A percentile compares a stretch with the other conserved stretches of the same genome.
Conservation (phyloP, 2,888 invertebrate genomes). For the Apodemia duryi region DNA sequence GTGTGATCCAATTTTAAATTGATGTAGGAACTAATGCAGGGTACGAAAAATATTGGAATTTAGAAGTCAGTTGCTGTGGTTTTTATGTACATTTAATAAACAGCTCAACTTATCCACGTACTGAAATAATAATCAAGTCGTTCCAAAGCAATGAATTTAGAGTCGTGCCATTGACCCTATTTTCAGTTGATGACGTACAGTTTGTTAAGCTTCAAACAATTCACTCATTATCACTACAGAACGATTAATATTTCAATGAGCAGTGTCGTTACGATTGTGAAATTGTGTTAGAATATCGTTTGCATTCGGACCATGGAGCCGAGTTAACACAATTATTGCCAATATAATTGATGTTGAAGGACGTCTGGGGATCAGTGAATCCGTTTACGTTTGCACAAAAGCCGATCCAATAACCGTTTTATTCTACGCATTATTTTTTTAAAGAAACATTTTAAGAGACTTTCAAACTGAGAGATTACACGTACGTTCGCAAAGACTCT, state of each 20-base stretch:
- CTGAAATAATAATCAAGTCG: background rate
- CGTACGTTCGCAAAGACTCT: too few relatives aligned
- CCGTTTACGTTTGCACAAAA: slow-evolving; percentile 4
- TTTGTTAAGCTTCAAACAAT: background rate
- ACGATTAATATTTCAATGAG: slow-evolving; percentile 1
- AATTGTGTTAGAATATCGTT: slow-evolving; percentile 13
- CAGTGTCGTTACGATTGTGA: slow-evolving; percentile 8
- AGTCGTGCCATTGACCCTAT: background rate
- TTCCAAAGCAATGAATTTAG: background rate
- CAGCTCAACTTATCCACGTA: background rate
- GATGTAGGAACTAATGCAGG: too few relatives aligned
- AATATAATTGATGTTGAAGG: background rate
- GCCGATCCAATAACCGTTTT: background rate
- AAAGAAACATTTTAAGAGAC: background rate
- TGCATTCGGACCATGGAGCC: background rate
- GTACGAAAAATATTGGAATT: too few relatives aligned
- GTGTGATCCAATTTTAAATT: too few relatives aligned
- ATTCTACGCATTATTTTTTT: background rate
- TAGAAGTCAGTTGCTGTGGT: too few relatives aligned
- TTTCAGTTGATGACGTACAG: background rate
- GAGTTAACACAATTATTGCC: slow-evolving; percentile 7
- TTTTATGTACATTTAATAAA: background rate
- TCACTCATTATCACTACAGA: slow-evolving; percentile 4
- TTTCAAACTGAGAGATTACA: too few relatives aligned
- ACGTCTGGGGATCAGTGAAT: background rate